Evolutionary conservation across 2,797 vertebrate genomes (phyloP).

Genomic region (Menidia menidia): DNA sequence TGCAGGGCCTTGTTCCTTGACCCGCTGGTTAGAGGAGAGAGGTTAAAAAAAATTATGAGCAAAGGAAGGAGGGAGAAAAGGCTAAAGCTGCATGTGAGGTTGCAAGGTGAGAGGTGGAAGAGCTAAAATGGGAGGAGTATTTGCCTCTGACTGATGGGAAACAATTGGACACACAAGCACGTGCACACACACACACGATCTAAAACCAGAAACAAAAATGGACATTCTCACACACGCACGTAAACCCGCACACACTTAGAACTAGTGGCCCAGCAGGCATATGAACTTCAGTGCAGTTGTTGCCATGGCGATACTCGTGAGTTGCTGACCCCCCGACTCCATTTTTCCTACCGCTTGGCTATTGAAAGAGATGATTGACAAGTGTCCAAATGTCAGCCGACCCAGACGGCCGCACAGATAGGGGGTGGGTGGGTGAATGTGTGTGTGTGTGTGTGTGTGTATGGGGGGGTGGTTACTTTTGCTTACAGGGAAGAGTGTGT

Average conservation of each 20-base stretch:
- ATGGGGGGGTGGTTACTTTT: slow-evolving; percentile 56
- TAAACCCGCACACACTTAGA: slow-evolving; percentile 60
- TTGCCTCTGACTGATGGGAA: slow-evolving; percentile 75
- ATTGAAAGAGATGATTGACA: slow-evolving; percentile 86
- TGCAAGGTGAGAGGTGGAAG: slow-evolving; percentile 77
- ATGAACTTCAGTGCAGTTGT: slow-evolving; percentile 83
- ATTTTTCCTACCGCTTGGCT: slow-evolving; percentile 80
- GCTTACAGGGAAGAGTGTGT: slow-evolving; percentile 46
- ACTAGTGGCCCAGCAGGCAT: slow-evolving; percentile 78
- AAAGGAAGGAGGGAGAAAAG: slow-evolving; percentile 59
- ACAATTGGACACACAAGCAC: slow-evolving; percentile 71
- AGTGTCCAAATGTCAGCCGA: slow-evolving; percentile 85
- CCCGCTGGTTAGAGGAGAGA: slow-evolving; percentile 64
- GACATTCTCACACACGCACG: slow-evolving; percentile 57
- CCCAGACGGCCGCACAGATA: slow-evolving; percentile 78
- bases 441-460: no score
- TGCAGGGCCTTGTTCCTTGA: slow-evolving; percentile 74
- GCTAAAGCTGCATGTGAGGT: slow-evolving; percentile 74
- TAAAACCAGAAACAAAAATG: slow-evolving; percentile 63
- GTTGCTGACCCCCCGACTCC: slow-evolving; percentile 82
- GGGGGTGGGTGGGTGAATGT: slow-evolving; percentile 4
- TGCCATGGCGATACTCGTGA: slow-evolving; percentile 81
- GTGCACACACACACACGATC: slow-evolving; percentile 1
- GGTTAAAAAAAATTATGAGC: slow-evolving; percentile 37
- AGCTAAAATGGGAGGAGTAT: slow-evolving; percentile 78